Evolutionary conservation across 2,888 invertebrate genomes (phyloP).

Genomic region (Sminthurinus aureus): DNA sequence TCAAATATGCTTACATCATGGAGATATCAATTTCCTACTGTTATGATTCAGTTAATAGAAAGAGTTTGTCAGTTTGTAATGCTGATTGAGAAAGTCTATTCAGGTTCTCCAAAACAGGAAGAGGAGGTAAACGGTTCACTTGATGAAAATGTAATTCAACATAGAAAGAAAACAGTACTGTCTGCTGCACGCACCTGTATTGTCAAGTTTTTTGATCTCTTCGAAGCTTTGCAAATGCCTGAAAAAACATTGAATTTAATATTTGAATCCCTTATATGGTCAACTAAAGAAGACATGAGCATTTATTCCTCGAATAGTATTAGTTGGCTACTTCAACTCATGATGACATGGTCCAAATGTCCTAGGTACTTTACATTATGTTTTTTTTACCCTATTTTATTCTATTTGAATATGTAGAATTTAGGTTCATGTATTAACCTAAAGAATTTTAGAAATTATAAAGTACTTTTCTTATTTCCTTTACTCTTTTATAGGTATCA

Average conservation of each 20-base stretch:
- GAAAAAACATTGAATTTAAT: constrained; percentile 22
- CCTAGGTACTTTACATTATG: constrained; percentile 34
- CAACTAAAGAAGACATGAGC: neutral
- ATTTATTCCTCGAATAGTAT: constrained; percentile 32
- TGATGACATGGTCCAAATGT: constrained; percentile 35
- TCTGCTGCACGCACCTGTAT: constrained; percentile 19
- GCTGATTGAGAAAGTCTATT: neutral
- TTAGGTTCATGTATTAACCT: neutral
- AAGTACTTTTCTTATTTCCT: too few relatives aligned
- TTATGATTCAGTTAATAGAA: neutral
- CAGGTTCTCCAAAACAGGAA: neutral
- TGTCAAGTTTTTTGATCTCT: constrained; percentile 31
- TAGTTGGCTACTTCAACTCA: constrained; percentile 37
- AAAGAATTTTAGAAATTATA: too few relatives aligned
- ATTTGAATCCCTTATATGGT: constrained; percentile 30
- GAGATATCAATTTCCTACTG: constrained; percentile 25
- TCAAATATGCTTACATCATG: constrained; percentile 25
- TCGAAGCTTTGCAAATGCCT: constrained; percentile 18
- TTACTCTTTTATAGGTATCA: constrained; percentile 18
- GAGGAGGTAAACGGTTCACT: neutral
- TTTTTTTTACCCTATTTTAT: too few relatives aligned
- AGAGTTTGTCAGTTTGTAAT: constrained; percentile 25
- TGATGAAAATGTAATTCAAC: neutral
- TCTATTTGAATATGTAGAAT: too few relatives aligned
- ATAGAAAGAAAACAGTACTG: constrained; percentile 25